A percentile compares a stretch with the other conserved stretches of the same genome.
Conservation (phyloP, 64 coral and sea anemone species). For the Stylophora pistillata region DNA sequence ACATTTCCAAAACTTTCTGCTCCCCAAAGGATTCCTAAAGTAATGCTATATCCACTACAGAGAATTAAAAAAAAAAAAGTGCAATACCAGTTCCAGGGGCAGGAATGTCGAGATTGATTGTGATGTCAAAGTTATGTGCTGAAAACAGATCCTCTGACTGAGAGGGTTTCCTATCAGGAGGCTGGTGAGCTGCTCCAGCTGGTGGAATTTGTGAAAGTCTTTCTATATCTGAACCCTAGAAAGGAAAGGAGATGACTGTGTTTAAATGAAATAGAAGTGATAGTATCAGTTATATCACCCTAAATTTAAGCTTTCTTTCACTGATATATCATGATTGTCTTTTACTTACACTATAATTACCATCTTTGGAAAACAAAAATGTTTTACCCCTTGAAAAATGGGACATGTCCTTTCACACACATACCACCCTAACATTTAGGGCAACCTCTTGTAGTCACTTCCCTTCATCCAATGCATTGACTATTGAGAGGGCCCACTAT, state of each 20-base stretch:
- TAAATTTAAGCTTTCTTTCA: too few relatives aligned
- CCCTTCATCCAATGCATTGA: neutral
- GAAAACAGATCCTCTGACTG: constrained; percentile 94
- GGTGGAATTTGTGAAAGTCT: neutral
- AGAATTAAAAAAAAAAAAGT: neutral
- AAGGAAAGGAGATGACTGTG: neutral
- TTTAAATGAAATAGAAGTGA: neutral
- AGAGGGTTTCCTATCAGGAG: constrained; percentile 28
- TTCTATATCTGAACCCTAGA: neutral
- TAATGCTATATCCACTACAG: neutral
- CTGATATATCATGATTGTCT: too few relatives aligned
- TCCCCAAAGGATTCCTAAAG: too few relatives aligned
- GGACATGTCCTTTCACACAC: too few relatives aligned
- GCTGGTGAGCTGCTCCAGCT: neutral
- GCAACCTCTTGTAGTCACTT: neutral
- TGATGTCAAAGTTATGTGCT: constrained; percentile 98
- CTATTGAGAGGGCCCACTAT: too few relatives aligned
- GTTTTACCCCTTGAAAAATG: too few relatives aligned
- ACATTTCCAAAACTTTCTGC: too few relatives aligned
- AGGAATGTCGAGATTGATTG: constrained; percentile 95
- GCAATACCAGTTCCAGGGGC: constrained; percentile 50
- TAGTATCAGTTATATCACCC: neutral
- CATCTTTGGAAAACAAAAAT: too few relatives aligned
- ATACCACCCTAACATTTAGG: too few relatives aligned
- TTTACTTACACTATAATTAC: neutral